Evolutionary conservation across 2,113 vertebrate genomes (phyloP), one percentile per base, ranked within the genome.

Genomic region (Siniperca chuatsi): DNA sequence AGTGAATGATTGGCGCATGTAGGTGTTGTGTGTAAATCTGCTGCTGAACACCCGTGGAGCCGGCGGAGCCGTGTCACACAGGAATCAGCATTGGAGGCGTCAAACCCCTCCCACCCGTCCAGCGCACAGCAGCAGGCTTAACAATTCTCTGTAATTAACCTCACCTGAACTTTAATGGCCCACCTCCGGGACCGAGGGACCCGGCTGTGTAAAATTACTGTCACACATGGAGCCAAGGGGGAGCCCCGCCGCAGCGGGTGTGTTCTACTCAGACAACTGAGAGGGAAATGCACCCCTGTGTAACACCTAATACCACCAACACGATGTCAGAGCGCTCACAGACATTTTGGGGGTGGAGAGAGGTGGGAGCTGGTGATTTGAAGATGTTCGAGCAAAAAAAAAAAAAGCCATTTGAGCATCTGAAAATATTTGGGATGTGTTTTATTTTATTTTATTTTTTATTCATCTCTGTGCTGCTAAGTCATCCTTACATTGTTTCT

Each of bases 111-210:
- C 86, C 81, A 87, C 90, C 91, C 74, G 74, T 87, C 84, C 80
- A 69, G 90, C 6, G 78, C 93, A 84, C 88, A 93, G 92, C 93
- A 82, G 94, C 91, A 90, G 85, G 88, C 92, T 91, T 92, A 92
- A 94, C 94, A 94, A 93, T 94, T 94, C 90, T 92, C 92, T 91
- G 91, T 94, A 95, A 96, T 95, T 94, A 96, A 94, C 95, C 95
- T 95, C 94, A 94, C 95, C 94, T 95, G 93, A 94, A 92, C 93
- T 91, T 91, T 95, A 95, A 96, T 94, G 93, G 93, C 91, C 93
- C 92, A 93, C 94, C 92, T 93, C 87, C 74, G 92, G 94, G 94
- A 95, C 91, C 75, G 25, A 89, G 88, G 84, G 90, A 87, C 83
- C 75, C 84, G 82, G 84, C 91, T 89, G 90, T 90, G 89, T 92